A percentile compares a stretch with the other conserved stretches of the same genome.
These are phyloP conservation scores for Parapsyche elsis DNA, from an alignment of 1,140 invertebrate genomes.

Conservation along the genomic window DNA sequence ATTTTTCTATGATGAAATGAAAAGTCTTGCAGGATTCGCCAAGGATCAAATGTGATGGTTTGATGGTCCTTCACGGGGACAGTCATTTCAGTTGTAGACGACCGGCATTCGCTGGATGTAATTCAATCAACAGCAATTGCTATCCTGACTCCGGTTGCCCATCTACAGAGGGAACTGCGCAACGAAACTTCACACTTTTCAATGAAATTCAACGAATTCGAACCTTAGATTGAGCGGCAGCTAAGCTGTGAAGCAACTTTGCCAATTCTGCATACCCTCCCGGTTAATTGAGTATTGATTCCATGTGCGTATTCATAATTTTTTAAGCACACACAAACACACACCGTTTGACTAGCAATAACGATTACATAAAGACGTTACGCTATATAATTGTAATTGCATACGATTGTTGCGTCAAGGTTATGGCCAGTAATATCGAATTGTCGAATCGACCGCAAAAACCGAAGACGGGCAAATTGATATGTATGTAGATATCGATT, in stretches of 20 bases:
- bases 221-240: too few species aligned
- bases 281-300: too few species aligned
- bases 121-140: slow-evolving; percentile 12
- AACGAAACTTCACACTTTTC: too few species aligned
- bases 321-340: too few species aligned
- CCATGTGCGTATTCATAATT: too few species aligned
- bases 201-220: too few species aligned
- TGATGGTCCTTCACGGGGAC: not conserved
- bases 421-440: slow-evolving; percentile 2
- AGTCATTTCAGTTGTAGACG: slow-evolving; percentile 9
- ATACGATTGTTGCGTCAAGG: not conserved
- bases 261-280: too few species aligned
- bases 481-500: not conserved
- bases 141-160: slow-evolving; percentile 2
- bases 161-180: slow-evolving; percentile 6
- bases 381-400: slow-evolving; percentile 13
- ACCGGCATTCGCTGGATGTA: not conserved
- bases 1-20: too few species aligned
- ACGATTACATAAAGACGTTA: not conserved
- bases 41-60: not conserved
- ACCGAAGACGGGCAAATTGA: slow-evolving; percentile 21
- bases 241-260: too few species aligned
- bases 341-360: not conserved
- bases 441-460: slow-evolving; percentile 20
- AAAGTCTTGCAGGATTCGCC: too few species aligned